Percentiles rank a stretch among this genome's conserved stretches.
Evolutionary conservation across 2,113 vertebrate genomes (phyloP).

Genomic region (Odocoileus virginianus): DNA sequence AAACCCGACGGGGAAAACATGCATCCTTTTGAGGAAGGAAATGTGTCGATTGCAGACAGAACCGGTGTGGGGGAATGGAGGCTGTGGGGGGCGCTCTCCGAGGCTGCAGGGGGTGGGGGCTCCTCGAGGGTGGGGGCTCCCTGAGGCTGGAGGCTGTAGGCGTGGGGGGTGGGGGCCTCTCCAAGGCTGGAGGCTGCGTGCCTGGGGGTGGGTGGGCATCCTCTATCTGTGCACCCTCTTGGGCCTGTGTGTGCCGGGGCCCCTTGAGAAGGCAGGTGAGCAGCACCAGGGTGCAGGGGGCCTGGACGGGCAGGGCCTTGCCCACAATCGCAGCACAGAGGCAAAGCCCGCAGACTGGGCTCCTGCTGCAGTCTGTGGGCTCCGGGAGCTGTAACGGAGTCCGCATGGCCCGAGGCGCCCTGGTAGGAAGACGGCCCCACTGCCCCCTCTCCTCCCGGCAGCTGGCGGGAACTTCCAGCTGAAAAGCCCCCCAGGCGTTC

Average conservation of each 20-base stretch:
- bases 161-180: too few relatives aligned
- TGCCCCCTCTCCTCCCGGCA: background rate
- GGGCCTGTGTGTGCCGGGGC: background rate
- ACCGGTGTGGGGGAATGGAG: background rate
- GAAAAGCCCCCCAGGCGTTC: rapidly evolving
- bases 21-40: background rate
- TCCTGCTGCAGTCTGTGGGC: background rate
- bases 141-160: too few relatives aligned
- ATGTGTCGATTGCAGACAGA: conserved; percentile 32
- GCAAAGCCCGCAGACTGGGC: rapidly evolving
- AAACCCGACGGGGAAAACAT: conserved; percentile 59
- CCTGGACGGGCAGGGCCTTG: background rate
- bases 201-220: background rate
- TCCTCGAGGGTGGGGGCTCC: too few relatives aligned
- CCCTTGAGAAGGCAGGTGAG: background rate
- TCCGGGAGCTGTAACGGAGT: too few relatives aligned
- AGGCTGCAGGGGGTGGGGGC: too few relatives aligned
- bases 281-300: background rate
- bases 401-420: too few relatives aligned
- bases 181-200: background rate
- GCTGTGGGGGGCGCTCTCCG: background rate
- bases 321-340: background rate
- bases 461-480: background rate
- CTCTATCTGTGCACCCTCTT: too few relatives aligned
- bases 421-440: background rate